phyloP scores from a whole-genome alignment of 2,888 invertebrate genomes.

The Cryptocephalus moraei region DNA sequence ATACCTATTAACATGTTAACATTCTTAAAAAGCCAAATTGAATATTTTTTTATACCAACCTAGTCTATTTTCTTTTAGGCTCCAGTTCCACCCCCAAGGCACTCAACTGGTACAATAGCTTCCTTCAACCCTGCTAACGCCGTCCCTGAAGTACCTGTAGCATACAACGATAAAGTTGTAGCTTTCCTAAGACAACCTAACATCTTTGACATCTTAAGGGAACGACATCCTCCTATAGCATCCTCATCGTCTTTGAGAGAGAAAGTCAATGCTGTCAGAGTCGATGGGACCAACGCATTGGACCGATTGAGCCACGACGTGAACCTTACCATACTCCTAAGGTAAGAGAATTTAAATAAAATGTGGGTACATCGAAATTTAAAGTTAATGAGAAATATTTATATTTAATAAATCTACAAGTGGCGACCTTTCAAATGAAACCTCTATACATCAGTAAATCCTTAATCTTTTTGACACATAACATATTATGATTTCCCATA shows the following conservation, averaged over 20 bases:
- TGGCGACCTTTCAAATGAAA: no score
- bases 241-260: slow-evolving; percentile 69
- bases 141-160: slow-evolving; percentile 65
- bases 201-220: slow-evolving; percentile 82
- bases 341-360: slow-evolving; percentile 44
- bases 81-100: slow-evolving; percentile 66
- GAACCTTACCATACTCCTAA: slow-evolving; percentile 84
- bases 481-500: no score
- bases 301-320: slow-evolving; percentile 84
- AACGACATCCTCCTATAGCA: slow-evolving; percentile 65
- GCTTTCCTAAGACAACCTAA: slow-evolving; percentile 92
- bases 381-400: no score
- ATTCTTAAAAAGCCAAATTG: no score
- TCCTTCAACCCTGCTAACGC: slow-evolving; percentile 25
- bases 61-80: slow-evolving; percentile 40
- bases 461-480: no score
- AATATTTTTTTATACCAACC: not conserved
- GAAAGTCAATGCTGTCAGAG: slow-evolving; percentile 77
- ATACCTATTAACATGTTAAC: no score
- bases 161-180: slow-evolving; percentile 93
- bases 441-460: no score
- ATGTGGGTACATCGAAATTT: no score
- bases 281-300: slow-evolving; percentile 81
- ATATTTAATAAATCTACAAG: no score
- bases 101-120: slow-evolving; percentile 39